Evolutionary conservation across 1,140 invertebrate genomes (phyloP).

Genomic region (Drosophila subpulchrella): DNA sequence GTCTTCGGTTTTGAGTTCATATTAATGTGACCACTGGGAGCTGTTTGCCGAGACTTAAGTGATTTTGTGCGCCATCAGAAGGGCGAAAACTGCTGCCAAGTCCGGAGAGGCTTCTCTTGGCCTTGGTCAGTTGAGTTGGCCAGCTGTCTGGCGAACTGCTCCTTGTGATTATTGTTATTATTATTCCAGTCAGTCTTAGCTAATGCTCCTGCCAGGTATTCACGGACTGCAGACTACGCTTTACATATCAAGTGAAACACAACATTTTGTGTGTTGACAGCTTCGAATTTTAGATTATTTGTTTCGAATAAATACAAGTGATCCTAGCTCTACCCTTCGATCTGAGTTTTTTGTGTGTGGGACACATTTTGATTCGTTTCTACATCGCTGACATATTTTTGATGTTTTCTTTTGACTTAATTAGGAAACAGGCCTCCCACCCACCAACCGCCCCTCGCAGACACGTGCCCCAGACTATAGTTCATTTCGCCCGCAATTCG

Average conservation of each 20-base stretch:
- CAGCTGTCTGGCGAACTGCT: slow-evolving; percentile 1
- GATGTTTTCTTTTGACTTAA: slow-evolving; percentile 73
- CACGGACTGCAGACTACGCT: no score
- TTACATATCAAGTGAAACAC: no score
- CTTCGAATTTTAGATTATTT: no score
- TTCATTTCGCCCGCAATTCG: slow-evolving; percentile 45
- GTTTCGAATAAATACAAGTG: no score
- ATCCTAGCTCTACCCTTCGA: not conserved
- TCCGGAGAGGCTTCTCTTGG: not conserved
- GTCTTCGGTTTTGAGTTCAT: slow-evolving; percentile 58
- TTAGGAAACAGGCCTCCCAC: slow-evolving; percentile 37
- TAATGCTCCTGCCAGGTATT: slow-evolving; percentile 10
- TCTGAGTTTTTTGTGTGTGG: not conserved
- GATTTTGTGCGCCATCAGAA: slow-evolving; percentile 62
- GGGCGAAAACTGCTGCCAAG: slow-evolving; percentile 24
- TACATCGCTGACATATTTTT: slow-evolving; percentile 64
- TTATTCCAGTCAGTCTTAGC: slow-evolving; percentile 38
- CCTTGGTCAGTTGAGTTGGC: slow-evolving; percentile 19
- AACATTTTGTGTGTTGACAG: no score
- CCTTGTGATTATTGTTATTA: slow-evolving; percentile 39
- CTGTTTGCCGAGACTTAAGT: slow-evolving; percentile 73
- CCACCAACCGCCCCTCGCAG: not conserved
- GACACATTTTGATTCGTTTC: slow-evolving; percentile 52
- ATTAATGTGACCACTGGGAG: slow-evolving; percentile 76
- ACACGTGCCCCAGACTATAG: slow-evolving; percentile 32